Percentiles rank a stretch among this genome's conserved stretches.
These are phyloP conservation scores for Scaptomyza graminum DNA, from an alignment of 1,140 invertebrate genomes.

Conservation along the genomic window DNA sequence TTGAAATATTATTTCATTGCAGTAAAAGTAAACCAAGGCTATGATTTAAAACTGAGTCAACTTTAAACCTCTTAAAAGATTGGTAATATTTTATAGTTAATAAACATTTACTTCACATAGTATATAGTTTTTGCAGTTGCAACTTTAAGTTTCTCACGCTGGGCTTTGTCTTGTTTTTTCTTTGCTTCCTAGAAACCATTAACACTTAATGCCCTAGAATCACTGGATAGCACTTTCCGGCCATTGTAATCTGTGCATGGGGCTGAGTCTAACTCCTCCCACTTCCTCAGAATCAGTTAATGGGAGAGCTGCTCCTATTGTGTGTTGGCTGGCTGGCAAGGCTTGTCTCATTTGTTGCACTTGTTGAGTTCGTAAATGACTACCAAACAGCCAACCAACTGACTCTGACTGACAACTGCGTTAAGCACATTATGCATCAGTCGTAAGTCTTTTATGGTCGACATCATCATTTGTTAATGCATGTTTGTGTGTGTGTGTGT, in stretches of 20 bases:
- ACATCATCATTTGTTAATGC: conserved; percentile 16
- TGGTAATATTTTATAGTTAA: too few species aligned
- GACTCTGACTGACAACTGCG: conserved; percentile 44
- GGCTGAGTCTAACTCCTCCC: conserved; percentile 19
- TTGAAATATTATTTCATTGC: not conserved
- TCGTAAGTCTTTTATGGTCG: conserved; percentile 72
- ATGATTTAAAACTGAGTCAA: not conserved
- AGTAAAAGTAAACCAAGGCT: not conserved
- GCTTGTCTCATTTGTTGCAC: conserved; percentile 34
- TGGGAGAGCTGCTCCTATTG: conserved; percentile 16
- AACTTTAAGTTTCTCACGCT: conserved; percentile 38
- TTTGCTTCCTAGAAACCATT: conserved; percentile 37
- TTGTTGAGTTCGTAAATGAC: conserved; percentile 53
- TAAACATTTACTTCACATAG: not conserved
- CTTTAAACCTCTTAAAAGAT: too few species aligned
- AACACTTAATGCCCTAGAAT: conserved; percentile 48
- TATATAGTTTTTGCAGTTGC: not conserved
- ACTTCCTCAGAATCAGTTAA: conserved; percentile 20
- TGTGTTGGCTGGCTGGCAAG: conserved; percentile 25
- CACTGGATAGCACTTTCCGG: conserved; percentile 34
- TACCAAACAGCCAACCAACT: conserved; percentile 24
- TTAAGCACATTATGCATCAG: conserved; percentile 73
- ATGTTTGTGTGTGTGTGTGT: conserved; percentile 16
- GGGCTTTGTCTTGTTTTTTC: conserved; percentile 10
- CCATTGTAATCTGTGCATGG: conserved; percentile 19